Evolutionary conservation across 2,888 invertebrate genomes (phyloP).

Genomic region (Diplolepis rosae): DNA sequence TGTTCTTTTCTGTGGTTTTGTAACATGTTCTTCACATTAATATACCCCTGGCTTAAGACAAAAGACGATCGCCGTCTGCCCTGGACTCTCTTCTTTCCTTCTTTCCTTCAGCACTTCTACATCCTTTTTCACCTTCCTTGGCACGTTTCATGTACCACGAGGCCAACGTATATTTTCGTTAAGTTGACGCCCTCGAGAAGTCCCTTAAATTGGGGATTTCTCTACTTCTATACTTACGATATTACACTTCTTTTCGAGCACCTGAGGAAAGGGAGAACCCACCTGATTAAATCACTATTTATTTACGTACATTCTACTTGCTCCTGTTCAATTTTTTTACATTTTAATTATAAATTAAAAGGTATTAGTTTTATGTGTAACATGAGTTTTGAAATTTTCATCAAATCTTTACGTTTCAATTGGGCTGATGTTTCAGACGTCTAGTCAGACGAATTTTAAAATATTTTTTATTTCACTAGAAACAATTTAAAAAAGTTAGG

Average conservation of each 20-base stretch:
- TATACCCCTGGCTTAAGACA: conserved; percentile 72
- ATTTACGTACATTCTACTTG: background rate
- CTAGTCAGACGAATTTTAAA: too few species aligned
- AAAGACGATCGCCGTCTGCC: conserved; percentile 66
- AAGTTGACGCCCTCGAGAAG: conserved; percentile 66
- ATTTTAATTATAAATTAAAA: too few species aligned
- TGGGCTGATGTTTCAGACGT: too few species aligned
- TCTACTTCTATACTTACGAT: conserved; percentile 39
- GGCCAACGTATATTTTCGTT: conserved; percentile 71
- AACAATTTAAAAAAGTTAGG: too few species aligned
- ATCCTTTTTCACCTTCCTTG: conserved; percentile 41
- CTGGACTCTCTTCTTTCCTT: conserved; percentile 48
- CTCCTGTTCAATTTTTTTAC: too few species aligned
- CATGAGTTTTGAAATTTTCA: too few species aligned
- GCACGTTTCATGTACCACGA: conserved; percentile 42
- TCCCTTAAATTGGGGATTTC: conserved; percentile 71
- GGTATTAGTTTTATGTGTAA: too few species aligned
- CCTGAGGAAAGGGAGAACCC: background rate
- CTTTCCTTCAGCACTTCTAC: conserved; percentile 41
- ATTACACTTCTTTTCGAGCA: conserved; percentile 34
- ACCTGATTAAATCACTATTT: background rate
- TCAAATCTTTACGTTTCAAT: too few species aligned
- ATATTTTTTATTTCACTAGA: too few species aligned
- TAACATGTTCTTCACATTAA: conserved; percentile 73
- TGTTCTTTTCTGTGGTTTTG: conserved; percentile 63